Evolutionary conservation across 2,113 vertebrate species (phyloP).

Genomic region (Sander vitreus): DNA sequence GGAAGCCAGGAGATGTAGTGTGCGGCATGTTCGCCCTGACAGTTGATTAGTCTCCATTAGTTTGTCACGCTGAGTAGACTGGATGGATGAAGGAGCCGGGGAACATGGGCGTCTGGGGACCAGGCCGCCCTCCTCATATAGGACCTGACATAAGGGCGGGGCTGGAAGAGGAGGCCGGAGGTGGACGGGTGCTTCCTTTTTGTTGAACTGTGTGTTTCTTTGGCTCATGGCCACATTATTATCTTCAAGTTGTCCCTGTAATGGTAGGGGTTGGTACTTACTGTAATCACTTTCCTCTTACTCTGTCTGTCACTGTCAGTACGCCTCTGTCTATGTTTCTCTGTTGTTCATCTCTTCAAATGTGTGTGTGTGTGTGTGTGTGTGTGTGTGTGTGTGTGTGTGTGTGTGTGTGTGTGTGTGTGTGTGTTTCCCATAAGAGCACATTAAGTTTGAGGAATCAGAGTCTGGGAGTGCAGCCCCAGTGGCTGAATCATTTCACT

Average conservation of each 20-base stretch:
- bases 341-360: slow-evolving; percentile 34
- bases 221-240: slow-evolving; percentile 58
- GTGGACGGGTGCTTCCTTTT: slow-evolving; percentile 32
- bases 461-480: not conserved
- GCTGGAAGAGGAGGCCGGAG: slow-evolving; percentile 4
- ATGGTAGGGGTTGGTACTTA: slow-evolving; percentile 53
- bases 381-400: not conserved
- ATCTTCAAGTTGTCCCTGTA: slow-evolving; percentile 38
- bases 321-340: slow-evolving; percentile 10
- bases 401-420: not conserved
- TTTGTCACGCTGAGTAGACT: slow-evolving; percentile 63
- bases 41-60: slow-evolving; percentile 83
- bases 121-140: not conserved
- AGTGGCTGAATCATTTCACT: slow-evolving; percentile 36
- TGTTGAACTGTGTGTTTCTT: slow-evolving; percentile 32
- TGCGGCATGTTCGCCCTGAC: slow-evolving; percentile 56
- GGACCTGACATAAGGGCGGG: slow-evolving; percentile 30
- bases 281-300: slow-evolving; percentile 65
- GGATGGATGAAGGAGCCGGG: slow-evolving; percentile 62
- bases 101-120: slow-evolving; percentile 46
- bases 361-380: slow-evolving; percentile 6
- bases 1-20: slow-evolving; percentile 71
- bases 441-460: slow-evolving; percentile 31
- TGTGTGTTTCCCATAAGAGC: slow-evolving; percentile 37
- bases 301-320: slow-evolving; percentile 60